A percentile compares a stretch with the other conserved stretches of the same genome.
These are phyloP conservation scores for Coelopa frigida DNA, from an alignment of 1,140 invertebrate genomes.

Conservation along the genomic window DNA sequence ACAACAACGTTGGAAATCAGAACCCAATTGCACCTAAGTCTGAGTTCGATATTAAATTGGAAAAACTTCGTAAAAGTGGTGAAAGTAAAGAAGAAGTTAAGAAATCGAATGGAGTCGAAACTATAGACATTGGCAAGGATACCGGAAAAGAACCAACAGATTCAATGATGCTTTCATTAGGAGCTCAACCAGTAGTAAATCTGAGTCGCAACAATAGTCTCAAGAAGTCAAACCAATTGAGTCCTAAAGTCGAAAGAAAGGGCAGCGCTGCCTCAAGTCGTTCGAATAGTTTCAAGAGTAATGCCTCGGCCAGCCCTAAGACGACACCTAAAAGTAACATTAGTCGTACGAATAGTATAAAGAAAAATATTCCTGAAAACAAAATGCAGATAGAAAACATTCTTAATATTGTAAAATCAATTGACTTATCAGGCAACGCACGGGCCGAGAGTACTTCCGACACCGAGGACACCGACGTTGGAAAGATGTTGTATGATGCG, in stretches of 20 bases:
- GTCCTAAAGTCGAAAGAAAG: constrained; percentile 8
- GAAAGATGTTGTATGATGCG: constrained; percentile 15
- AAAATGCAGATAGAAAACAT: constrained; percentile 34
- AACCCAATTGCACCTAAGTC: constrained; percentile 21
- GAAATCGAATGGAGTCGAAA: background rate
- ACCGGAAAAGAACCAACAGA: background rate
- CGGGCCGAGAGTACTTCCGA: background rate
- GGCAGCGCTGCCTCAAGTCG: constrained; percentile 18
- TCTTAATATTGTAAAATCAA: constrained; percentile 24
- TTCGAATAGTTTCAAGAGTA: constrained; percentile 27
- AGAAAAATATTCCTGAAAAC: constrained; percentile 23
- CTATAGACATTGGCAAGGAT: background rate
- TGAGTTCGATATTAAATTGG: constrained; percentile 32
- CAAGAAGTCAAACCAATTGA: constrained; percentile 5
- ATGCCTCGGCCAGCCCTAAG: constrained; percentile 7
- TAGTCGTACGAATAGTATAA: constrained; percentile 31
- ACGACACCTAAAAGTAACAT: constrained; percentile 3
- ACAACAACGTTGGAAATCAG: constrained; percentile 19
- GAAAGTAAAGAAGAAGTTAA: background rate
- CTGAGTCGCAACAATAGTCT: constrained; percentile 3
- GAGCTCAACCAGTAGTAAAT: constrained; percentile 1
- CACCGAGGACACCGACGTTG: constrained; percentile 7
- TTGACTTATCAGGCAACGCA: constrained; percentile 11
- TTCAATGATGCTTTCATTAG: constrained; percentile 1
- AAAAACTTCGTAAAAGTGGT: constrained; percentile 19